Evolutionary conservation across 1,140 invertebrate species (phyloP).

Genomic region (Aphelenchoides besseyi): DNA sequence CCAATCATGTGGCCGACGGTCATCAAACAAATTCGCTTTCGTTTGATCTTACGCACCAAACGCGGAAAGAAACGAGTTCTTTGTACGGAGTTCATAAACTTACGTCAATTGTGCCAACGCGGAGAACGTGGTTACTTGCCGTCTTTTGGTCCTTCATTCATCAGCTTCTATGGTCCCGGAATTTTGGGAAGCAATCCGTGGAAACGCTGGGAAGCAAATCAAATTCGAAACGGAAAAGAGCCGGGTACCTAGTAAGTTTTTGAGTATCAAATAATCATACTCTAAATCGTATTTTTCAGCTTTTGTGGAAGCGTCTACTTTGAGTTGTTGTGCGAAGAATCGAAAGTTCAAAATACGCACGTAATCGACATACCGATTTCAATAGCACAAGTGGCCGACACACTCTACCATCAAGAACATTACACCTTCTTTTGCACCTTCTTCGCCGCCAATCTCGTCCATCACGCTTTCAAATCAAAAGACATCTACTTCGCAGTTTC

Average conservation of each 20-base stretch:
- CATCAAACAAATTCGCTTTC: constrained; percentile 50
- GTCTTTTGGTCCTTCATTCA: constrained; percentile 46
- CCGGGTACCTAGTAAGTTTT: constrained; percentile 22
- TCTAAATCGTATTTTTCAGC: constrained; percentile 23
- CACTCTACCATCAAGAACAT: constrained; percentile 22
- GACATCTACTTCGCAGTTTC: constrained; percentile 47
- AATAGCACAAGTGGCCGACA: constrained; percentile 14
- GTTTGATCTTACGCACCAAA: constrained; percentile 30
- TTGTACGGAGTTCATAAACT: constrained; percentile 37
- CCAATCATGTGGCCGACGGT: constrained; percentile 49
- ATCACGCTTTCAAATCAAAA: constrained; percentile 47
- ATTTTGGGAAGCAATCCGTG: constrained; percentile 1
- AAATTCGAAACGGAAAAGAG: constrained; percentile 23
- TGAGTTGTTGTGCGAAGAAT: constrained; percentile 37
- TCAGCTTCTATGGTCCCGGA: constrained; percentile 51
- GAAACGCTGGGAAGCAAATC: constrained; percentile 14
- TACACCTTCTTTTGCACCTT: constrained; percentile 51
- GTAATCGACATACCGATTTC: constrained; percentile 19
- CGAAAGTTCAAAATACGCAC: constrained; percentile 18
- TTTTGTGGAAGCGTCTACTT: constrained; percentile 40
- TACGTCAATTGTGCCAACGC: constrained; percentile 38
- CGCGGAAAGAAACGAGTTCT: constrained; percentile 36
- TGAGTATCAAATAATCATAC: neutral
- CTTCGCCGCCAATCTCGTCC: constrained; percentile 46
- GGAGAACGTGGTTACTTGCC: constrained; percentile 49